Evolutionary conservation across 2,888 invertebrate species (phyloP).

Genomic region (Trachelus tabidus): DNA sequence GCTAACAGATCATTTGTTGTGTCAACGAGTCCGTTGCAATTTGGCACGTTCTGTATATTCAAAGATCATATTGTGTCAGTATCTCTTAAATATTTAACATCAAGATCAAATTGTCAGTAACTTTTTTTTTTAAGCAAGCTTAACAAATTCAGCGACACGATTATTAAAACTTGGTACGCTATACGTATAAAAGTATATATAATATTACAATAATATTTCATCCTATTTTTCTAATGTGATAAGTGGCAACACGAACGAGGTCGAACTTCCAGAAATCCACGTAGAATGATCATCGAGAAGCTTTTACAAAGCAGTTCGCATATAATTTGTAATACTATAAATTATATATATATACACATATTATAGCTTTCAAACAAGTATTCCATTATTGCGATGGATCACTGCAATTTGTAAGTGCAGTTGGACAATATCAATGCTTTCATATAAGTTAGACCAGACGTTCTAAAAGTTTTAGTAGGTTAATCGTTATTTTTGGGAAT

Average conservation of each 20-base stretch:
- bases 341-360: not conserved
- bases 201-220: not conserved
- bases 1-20: not conserved
- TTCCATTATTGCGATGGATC: not conserved
- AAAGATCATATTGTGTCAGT: not conserved
- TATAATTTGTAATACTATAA: not conserved
- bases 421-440: not conserved
- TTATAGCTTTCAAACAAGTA: not conserved
- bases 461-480: not conserved
- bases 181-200: not conserved
- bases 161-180: not conserved
- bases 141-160: not conserved
- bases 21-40: not conserved
- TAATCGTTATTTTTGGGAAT: constrained; percentile 5
- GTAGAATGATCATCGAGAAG: not conserved
- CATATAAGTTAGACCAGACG: not conserved
- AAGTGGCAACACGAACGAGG: not conserved
- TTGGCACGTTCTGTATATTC: not conserved
- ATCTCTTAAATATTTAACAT: not conserved
- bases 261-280: not conserved
- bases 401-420: not conserved
- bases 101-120: not conserved
- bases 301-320: not conserved
- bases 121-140: not conserved
- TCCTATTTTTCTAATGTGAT: not conserved